phyloP scores from a whole-genome alignment of 2,797 vertebrate species.

The Labeo calbasu region DNA sequence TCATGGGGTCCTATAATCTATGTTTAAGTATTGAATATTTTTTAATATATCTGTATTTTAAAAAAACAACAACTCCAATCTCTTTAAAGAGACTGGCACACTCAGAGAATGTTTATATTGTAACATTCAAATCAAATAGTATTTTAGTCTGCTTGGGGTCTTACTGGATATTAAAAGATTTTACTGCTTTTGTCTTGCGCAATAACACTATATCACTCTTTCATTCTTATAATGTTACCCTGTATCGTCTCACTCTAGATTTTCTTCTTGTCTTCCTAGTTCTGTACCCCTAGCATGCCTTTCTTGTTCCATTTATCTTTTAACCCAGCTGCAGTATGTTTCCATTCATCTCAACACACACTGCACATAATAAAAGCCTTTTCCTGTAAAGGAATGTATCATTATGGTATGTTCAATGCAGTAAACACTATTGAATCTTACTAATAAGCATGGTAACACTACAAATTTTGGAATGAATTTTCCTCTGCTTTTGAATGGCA shows the following conservation, averaged over 20 bases:
- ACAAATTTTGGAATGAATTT: constrained; percentile 43
- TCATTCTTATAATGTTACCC: constrained; percentile 45
- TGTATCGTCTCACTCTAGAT: neutral
- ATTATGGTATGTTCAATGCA: neutral
- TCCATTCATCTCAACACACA: constrained; percentile 1
- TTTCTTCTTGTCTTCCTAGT: constrained; percentile 13
- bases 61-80: neutral
- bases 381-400: constrained; percentile 9
- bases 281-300: constrained; percentile 34
- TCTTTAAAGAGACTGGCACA: constrained; percentile 16
- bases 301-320: constrained; percentile 11
- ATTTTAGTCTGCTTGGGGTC: neutral
- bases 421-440: constrained; percentile 6
- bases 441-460: constrained; percentile 53
- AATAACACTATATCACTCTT: constrained; percentile 42
- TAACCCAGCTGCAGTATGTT: constrained; percentile 4
- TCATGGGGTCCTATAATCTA: neutral
- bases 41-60: neutral
- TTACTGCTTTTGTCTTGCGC: neutral
- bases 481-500: constrained; percentile 62
- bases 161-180: constrained; percentile 4
- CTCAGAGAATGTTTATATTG: constrained; percentile 24
- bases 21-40: neutral
- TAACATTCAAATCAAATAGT: neutral
- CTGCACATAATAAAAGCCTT: constrained; percentile 1